Evolutionary conservation across 2,888 invertebrate genomes (phyloP).

Genomic region (Kuschelorhynchus macadamiae): DNA sequence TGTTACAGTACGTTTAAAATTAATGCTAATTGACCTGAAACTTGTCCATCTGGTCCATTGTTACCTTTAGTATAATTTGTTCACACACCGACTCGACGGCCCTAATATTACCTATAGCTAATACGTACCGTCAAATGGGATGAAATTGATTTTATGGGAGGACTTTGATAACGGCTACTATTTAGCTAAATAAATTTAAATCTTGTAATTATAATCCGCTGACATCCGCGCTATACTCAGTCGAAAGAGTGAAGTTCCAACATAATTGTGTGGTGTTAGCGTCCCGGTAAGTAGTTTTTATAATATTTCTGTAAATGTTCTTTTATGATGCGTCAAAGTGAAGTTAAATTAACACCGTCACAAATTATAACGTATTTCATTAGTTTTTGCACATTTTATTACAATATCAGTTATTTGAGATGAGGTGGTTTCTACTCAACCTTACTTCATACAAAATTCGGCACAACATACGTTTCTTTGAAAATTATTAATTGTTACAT

Average conservation of each 20-base stretch:
- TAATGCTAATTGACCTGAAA: too few species aligned
- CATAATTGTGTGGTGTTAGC: not conserved
- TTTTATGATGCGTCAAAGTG: not conserved
- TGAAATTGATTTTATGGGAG: conserved; percentile 1
- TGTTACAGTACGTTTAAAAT: too few species aligned
- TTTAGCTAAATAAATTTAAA: not conserved
- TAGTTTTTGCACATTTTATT: conserved; percentile 2
- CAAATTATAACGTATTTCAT: conserved; percentile 1
- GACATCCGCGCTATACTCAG: conserved; percentile 2
- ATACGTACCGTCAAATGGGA: not conserved
- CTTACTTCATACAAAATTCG: not conserved
- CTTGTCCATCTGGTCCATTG: too few species aligned
- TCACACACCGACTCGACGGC: too few species aligned
- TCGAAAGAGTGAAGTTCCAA: not conserved
- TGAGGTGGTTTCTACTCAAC: not conserved
- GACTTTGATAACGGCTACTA: not conserved
- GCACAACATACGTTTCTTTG: not conserved
- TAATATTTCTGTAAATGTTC: not conserved
- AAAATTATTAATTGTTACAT: not conserved
- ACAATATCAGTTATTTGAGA: not conserved
- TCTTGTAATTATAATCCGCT: not conserved
- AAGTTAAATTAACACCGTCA: not conserved
- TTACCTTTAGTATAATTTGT: too few species aligned
- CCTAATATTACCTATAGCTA: too few species aligned
- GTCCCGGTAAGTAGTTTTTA: not conserved